A percentile compares a stretch with the other conserved stretches of the same genome.
Conservation (phyloP, 2,113 vertebrate genomes). For the Rhinolophus ferrumequinum region DNA sequence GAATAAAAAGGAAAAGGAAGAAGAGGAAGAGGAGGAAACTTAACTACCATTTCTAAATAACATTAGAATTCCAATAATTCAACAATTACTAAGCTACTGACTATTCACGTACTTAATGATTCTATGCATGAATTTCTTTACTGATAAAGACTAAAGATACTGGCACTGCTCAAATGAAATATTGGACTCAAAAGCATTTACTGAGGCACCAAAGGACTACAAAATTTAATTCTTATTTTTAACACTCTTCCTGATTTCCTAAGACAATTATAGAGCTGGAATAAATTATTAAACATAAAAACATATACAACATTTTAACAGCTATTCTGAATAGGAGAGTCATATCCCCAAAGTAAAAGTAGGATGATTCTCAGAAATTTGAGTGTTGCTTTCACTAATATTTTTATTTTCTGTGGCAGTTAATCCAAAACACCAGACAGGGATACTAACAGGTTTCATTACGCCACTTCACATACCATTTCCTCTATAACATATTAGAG, state of each 20-base stretch:
- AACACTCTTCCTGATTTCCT: neutral
- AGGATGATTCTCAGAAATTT: neutral
- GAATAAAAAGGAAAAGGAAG: neutral
- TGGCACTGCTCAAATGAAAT: neutral
- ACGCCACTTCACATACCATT: neutral
- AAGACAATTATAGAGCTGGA: neutral
- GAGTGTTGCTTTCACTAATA: neutral
- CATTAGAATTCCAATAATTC: neutral
- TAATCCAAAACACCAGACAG: neutral
- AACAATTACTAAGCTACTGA: neutral
- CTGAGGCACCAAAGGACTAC: neutral
- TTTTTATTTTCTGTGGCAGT: neutral
- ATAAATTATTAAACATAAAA: neutral
- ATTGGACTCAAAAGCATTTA: neutral
- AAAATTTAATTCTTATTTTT: neutral
- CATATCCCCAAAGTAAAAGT: neutral
- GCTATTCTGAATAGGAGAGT: neutral
- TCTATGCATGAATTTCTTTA: neutral
- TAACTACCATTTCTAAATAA: conserved; percentile 19
- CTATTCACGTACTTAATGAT: neutral
- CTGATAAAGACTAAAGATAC: neutral
- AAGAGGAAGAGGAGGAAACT: neutral
- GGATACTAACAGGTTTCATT: neutral
- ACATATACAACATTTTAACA: neutral
- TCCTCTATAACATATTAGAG: neutral